Evolutionary conservation across 2,888 invertebrate species (phyloP).

Genomic region (Dryococelus australis): DNA sequence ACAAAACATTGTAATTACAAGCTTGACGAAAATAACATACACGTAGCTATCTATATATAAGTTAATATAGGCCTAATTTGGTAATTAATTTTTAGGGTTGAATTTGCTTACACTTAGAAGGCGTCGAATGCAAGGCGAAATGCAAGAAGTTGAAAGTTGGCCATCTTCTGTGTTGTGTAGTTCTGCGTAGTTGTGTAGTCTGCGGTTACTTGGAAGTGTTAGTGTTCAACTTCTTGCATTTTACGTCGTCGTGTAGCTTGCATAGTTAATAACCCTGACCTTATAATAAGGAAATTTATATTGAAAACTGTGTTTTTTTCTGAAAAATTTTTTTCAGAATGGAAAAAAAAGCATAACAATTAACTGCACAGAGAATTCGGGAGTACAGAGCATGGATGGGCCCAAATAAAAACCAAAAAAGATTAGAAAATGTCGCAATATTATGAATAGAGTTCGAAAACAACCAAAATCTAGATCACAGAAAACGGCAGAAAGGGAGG

Average conservation of each 20-base stretch:
- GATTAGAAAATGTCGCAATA: background rate
- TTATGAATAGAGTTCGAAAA: background rate
- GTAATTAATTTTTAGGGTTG: background rate
- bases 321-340: background rate
- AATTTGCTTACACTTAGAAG: background rate
- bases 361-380: background rate
- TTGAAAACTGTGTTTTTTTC: background rate
- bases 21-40: too few relatives aligned
- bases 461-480: conserved; percentile 10
- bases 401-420: background rate
- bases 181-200: background rate
- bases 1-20: too few relatives aligned
- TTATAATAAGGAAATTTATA: background rate
- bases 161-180: background rate
- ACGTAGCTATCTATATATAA: too few relatives aligned
- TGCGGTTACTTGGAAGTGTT: background rate
- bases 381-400: background rate
- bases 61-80: background rate
- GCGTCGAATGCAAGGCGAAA: background rate
- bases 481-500: background rate
- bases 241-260: background rate
- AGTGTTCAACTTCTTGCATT: background rate
- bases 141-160: background rate
- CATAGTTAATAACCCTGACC: background rate
- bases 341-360: background rate